phyloP scores from a whole-genome alignment of 37 sponge, comb jelly and placozoan species.

The Halichondria panicea region DNA sequence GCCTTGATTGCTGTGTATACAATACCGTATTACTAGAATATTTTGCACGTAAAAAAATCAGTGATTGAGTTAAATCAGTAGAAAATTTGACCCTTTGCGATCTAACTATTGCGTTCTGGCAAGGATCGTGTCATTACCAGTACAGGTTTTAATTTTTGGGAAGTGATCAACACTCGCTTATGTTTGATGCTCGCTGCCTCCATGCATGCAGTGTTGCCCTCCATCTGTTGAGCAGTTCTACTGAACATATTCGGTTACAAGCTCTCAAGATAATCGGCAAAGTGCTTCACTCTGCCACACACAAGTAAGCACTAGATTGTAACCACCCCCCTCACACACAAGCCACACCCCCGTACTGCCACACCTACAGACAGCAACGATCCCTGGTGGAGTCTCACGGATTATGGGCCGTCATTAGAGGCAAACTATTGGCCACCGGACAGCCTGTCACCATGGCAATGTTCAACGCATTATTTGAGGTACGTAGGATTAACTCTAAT shows the following conservation, averaged over 20 bases:
- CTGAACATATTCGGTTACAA: constrained; percentile 52
- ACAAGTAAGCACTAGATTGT: too few species aligned
- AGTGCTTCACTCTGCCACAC: constrained; percentile 49
- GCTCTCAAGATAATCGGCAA: constrained; percentile 55
- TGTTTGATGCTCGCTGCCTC: too few species aligned
- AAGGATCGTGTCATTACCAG: too few species aligned
- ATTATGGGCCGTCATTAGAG: constrained; percentile 34
- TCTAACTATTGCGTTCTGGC: too few species aligned
- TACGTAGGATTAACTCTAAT: neutral
- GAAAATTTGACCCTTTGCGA: too few species aligned
- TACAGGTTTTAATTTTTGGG: too few species aligned
- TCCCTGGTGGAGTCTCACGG: constrained; percentile 15
- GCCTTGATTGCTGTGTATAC: too few species aligned
- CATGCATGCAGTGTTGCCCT: constrained; percentile 40
- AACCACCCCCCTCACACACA: neutral
- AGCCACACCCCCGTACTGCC: neutral
- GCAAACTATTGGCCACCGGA: constrained; percentile 56
- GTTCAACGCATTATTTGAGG: constrained; percentile 82
- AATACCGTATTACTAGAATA: too few species aligned
- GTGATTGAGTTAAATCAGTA: too few species aligned
- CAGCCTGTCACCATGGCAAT: constrained; percentile 61
- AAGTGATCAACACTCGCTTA: too few species aligned
- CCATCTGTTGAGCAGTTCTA: constrained; percentile 37
- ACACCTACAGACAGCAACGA: constrained; percentile 19
- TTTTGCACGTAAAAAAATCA: too few species aligned